Base-by-base conservation (phyloP, 2,888 invertebrate species). In the Lypha dubia region DNA sequence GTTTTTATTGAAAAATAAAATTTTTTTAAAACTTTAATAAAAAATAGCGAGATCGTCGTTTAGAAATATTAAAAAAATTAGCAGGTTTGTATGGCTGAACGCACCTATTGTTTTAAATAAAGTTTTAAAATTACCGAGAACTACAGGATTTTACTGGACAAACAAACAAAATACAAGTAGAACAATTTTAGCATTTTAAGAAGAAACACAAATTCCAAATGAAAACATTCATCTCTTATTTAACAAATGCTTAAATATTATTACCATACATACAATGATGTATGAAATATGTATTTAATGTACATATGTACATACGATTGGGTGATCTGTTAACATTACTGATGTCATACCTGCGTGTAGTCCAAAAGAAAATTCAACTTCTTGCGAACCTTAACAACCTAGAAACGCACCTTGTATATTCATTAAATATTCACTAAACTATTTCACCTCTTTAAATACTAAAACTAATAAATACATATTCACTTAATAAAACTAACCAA, bases 271-370 rank as follows among this genome's bases (percentile, higher is more conserved):
- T 32, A 49, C n/a, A 28, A 28, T 32, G 13, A 15, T 17, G 38
- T 3, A 53, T 32, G 28, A 28, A 17, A 15, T 49, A 67, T 76
- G 22, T 67, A 22, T 56, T 5, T 41, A 53, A 73, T 46, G 22
- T 32, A 41, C 1, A 4, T 41, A 41, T 28, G 11, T 22, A 28
- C 22, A 32, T 28, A 63, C 13, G 35, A 35, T 35, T 8, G 24
- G 56, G 4, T 65, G 9, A 56, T 75, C 56, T 53, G 76, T 68
- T 74, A 81, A 84, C 84, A 84, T 84, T 84, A 84, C 75, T 77
- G 84, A 56, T 62, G 46, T 51, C 51, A 24, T 56, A 65, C 41
- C 75, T 62, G 81, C 73, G 84, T 65, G 79, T 80, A 82, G 65
- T 71, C 28, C 2, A 28, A 28, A 51, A 58, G 22, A 35, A 35